Conservation (phyloP, 2,113 vertebrate species). For the Macquaria australasica region DNA sequence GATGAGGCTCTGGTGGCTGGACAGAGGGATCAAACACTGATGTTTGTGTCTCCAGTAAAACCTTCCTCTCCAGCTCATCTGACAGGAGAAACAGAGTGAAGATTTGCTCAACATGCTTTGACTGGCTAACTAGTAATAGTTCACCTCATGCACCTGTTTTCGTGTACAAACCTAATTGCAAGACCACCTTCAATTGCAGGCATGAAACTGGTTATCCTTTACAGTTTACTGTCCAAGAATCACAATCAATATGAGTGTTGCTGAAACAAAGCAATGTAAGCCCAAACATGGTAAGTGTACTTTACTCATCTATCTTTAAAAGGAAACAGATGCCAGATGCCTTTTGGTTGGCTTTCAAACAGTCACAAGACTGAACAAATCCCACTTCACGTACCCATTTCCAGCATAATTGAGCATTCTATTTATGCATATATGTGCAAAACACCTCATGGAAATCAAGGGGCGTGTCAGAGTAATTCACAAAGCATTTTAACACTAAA, state of each 20-base stretch:
- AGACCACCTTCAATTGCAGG: too few species aligned
- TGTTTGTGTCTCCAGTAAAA: neutral
- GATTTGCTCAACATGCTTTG: neutral
- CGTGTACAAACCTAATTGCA: too few species aligned
- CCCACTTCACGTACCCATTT: neutral
- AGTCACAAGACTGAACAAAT: neutral
- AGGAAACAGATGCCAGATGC: neutral
- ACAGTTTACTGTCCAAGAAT: neutral
- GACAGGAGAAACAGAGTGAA: neutral
- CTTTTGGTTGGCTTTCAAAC: neutral
- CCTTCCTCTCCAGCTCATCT: constrained; percentile 33
- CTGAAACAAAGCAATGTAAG: neutral
- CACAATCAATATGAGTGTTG: neutral
- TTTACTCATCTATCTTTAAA: neutral
- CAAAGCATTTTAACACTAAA: too few species aligned
- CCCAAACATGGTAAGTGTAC: neutral
- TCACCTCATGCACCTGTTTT: too few species aligned
- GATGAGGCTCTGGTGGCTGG: neutral
- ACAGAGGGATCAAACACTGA: neutral
- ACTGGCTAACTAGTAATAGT: too few species aligned
- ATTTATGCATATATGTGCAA: neutral
- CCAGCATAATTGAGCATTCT: neutral
- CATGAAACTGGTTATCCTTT: neutral
- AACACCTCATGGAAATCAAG: too few species aligned
- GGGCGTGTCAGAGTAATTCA: too few species aligned